Evolutionary conservation across 2,888 invertebrate genomes (phyloP).

Genomic region (Stramonita haemastoma): DNA sequence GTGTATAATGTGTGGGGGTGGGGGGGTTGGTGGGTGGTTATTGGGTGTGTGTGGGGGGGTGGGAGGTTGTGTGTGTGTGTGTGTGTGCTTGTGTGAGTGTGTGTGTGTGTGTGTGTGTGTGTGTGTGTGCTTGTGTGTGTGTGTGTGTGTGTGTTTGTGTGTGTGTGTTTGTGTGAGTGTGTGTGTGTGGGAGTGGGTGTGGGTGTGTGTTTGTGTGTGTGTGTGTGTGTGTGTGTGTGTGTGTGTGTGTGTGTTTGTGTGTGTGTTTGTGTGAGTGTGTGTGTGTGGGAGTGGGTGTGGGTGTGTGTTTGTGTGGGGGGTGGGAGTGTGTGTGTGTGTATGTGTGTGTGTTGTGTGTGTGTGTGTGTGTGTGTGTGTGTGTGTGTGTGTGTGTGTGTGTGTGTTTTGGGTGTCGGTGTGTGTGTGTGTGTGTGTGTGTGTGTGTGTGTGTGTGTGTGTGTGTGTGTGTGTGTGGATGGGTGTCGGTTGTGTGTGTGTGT

Average conservation of each 20-base stretch:
- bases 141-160: slow-evolving; percentile 4
- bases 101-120: slow-evolving; percentile 19
- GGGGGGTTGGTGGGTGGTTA: not conserved
- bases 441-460: too few relatives aligned
- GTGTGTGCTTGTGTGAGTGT: not conserved
- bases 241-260: not conserved
- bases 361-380: not conserved
- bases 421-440: too few relatives aligned
- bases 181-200: not conserved
- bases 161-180: not conserved
- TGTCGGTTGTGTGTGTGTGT: too few relatives aligned
- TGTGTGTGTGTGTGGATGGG: too few relatives aligned
- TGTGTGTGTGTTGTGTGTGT: too few relatives aligned
- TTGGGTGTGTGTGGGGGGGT: slow-evolving; percentile 1
- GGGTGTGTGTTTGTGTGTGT: slow-evolving; percentile 12
- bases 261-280: not conserved
- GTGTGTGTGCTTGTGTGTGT: not conserved
- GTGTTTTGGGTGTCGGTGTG: not conserved
- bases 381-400: not conserved
- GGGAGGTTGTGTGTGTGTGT: slow-evolving; percentile 10
- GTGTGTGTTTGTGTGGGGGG: not conserved
- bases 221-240: slow-evolving; percentile 16
- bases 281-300: not conserved
- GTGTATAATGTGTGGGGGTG: too few relatives aligned
- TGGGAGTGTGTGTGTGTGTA: too few relatives aligned